These are phyloP conservation scores for Cepaea nemoralis DNA, from an alignment of 1,140 invertebrate species.

Conservation along the genomic window DNA sequence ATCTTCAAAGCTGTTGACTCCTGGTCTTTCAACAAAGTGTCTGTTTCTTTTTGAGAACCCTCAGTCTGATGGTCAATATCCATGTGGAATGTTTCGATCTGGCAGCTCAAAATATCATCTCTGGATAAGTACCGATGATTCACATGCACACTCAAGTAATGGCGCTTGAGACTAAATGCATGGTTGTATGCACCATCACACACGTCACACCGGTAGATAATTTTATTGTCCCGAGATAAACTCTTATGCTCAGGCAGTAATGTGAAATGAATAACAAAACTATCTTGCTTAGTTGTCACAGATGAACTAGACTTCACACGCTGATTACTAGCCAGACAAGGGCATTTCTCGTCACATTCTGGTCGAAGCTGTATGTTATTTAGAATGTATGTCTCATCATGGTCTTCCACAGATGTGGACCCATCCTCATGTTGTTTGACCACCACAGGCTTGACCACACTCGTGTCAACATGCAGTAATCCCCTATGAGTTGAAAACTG, in stretches of 20 bases:
- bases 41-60: background rate
- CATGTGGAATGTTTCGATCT: constrained; percentile 47
- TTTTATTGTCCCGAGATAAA: background rate
- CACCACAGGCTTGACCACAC: background rate
- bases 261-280: constrained; percentile 23
- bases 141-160: constrained; percentile 75
- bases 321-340: constrained; percentile 8
- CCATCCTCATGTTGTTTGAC: constrained; percentile 19
- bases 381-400: constrained; percentile 33
- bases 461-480: background rate
- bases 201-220: constrained; percentile 72
- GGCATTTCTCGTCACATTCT: constrained; percentile 36
- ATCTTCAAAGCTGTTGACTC: background rate
- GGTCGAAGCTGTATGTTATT: background rate
- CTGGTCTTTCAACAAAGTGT: background rate
- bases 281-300: background rate
- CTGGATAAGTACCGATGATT: constrained; percentile 74
- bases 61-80: background rate
- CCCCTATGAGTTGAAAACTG: background rate
- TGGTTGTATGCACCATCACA: constrained; percentile 74
- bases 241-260: constrained; percentile 37
- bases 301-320: background rate
- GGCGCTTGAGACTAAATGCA: constrained; percentile 75
- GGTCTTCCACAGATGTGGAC: constrained; percentile 22
- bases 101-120: constrained; percentile 60